Evolutionary conservation across 2,113 vertebrate species (phyloP), one percentile per base, ranked within the genome.

Genomic region (Miniopterus natalensis): DNA sequence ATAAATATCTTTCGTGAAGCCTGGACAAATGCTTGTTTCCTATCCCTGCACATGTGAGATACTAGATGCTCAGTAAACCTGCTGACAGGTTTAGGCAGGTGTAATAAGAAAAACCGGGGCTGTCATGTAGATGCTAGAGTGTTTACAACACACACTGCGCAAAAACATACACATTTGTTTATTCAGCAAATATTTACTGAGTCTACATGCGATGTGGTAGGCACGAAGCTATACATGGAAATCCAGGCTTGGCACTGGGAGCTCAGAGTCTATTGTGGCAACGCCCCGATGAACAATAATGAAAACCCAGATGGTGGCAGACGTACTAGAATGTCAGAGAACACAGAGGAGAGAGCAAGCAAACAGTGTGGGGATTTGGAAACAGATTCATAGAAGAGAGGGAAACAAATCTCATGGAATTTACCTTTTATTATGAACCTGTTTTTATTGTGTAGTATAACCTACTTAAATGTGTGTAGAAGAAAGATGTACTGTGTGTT

Each of bases 1-100:
- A 63, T 49, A 65, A 83, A 75, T 55, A 29, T 9, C 23, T 12
- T 89, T 47, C 81, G 74, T 90, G 63, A 66, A 96, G 36, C 3
- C 17, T 65, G 23, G 13, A 8, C 79, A 89, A 68, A 42, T 65
- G 13, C 27, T 86, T 51, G 20, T 10, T 42, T 65, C 53, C 8
- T 53, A 68, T 92, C 10, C 89, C 15, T 66, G 21, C 42, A 68
- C 74, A 61, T 61, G 36, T n/a, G 68, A 31, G 68, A 40, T 81
- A 74, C 55, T 81, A 92, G 63, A 18, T 92, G 80, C n/a, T 96
- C 68, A 68, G 42, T 78, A 68, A 79, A 74, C 89, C 83, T 86
- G 61, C 29, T 74, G 55, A 80, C 36, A 74, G 66, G n/a, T 61
- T 66, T 83, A 89, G 68, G 36, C 42, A 85, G 65, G 29, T 74